Conservation (phyloP, 64 coral and sea anemone species). For the Exaiptasia diaphana region DNA sequence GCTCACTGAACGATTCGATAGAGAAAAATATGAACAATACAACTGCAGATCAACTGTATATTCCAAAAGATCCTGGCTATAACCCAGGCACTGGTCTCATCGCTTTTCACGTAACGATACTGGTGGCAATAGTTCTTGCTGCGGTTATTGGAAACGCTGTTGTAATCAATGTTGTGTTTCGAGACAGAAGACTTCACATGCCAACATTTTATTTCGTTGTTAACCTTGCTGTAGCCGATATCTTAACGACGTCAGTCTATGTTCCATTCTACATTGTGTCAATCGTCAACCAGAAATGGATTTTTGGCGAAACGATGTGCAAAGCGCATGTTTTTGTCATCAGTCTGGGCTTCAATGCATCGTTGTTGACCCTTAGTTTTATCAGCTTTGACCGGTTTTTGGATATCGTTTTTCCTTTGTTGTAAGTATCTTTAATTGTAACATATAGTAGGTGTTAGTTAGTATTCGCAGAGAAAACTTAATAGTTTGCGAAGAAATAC, state of each 20-base stretch:
- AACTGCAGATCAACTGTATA: not conserved
- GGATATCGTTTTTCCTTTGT: conserved; percentile 66
- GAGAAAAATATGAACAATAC: conserved; percentile 10
- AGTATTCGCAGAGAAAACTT: not conserved
- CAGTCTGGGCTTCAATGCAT: conserved; percentile 71
- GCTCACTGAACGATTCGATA: too few species aligned
- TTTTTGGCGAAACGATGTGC: conserved; percentile 30
- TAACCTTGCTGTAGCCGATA: conserved; percentile 73
- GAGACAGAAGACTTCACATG: conserved; percentile 61
- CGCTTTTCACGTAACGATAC: conserved; percentile 9
- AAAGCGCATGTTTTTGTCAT: conserved; percentile 61
- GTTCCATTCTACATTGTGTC: conserved; percentile 72
- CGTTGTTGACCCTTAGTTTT: conserved; percentile 58
- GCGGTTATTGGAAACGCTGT: conserved; percentile 74
- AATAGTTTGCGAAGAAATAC: not conserved
- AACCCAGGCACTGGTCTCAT: not conserved
- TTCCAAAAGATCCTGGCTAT: not conserved
- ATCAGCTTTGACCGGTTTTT: conserved; percentile 73
- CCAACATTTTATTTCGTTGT: conserved; percentile 86
- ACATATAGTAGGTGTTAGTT: not conserved
- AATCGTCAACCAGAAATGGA: conserved; percentile 54
- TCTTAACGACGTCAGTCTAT: conserved; percentile 57
- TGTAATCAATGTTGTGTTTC: conserved; percentile 39
- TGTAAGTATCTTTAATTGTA: conserved; percentile 38
- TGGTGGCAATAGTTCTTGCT: conserved; percentile 52